These are phyloP conservation scores for Sinodicranocentrus sp. DNA, from an alignment of 2,888 invertebrate species.

Conservation along the genomic window DNA sequence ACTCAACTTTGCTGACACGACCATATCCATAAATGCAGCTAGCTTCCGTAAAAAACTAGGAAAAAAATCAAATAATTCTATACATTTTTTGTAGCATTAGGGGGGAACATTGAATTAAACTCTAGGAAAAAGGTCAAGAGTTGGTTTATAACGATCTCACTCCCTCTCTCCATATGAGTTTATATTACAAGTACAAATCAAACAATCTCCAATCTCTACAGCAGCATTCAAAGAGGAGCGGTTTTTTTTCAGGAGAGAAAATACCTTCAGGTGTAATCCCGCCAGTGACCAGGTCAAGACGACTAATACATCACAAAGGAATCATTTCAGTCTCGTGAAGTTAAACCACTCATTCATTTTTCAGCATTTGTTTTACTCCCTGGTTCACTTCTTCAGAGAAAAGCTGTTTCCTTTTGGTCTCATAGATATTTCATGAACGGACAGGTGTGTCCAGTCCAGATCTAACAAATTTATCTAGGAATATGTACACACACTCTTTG, in stretches of 20 bases:
- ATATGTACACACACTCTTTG: conserved; percentile 14
- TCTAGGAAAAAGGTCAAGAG: no score
- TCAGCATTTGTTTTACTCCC: conserved; percentile 62
- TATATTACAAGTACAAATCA: neutral
- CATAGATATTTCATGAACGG: conserved; percentile 66
- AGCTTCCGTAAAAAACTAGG: no score
- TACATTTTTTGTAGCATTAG: no score
- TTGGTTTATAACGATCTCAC: no score
- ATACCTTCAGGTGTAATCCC: conserved; percentile 16
- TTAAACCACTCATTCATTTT: conserved; percentile 66
- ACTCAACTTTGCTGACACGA: no score
- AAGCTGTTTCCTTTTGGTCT: conserved; percentile 54
- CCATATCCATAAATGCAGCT: no score
- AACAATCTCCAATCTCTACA: neutral
- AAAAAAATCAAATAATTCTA: no score
- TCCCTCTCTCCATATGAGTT: no score
- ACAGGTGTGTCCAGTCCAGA: conserved; percentile 70
- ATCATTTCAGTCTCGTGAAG: conserved; percentile 57
- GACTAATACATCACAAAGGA: conserved; percentile 59
- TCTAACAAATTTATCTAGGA: conserved; percentile 54
- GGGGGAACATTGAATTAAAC: no score
- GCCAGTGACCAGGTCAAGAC: conserved; percentile 49
- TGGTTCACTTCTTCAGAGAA: conserved; percentile 39
- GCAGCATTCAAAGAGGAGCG: no score
- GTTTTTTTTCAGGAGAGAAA: no score